Base-by-base conservation (phyloP, 2,888 invertebrate species). In the Caenorhabditis sp. region DNA sequence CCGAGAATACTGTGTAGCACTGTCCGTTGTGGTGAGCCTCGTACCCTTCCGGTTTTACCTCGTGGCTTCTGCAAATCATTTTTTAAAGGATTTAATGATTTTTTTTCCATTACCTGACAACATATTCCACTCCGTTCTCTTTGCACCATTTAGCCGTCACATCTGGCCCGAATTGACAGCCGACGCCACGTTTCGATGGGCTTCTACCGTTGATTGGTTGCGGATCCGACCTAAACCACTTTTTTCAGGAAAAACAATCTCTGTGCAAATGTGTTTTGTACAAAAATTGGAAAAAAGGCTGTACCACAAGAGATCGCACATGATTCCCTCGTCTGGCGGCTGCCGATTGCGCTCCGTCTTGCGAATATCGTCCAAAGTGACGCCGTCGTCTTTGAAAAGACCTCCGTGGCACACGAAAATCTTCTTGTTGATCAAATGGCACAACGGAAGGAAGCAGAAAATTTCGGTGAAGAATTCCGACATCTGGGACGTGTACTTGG, bases 241-340 rank as follows among this genome's bases (percentile, higher is more conserved):
- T n/a, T n/a, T n/a, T n/a, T n/a, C n/a, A n/a, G n/a, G n/a, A n/a
- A n/a, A n/a, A n/a, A n/a, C n/a, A n/a, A n/a, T n/a, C n/a, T n/a
- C n/a, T n/a, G n/a, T n/a, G n/a, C 1, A 22, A 8, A n/a, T 30
- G 11, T 7, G 22, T 48, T 26, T 35, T 20, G 6, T 13, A 5
- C 30, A 5, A 30, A 5, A 7, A 30, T 30, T 35, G 11, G 24
- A 26, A 66, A 39, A 43, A 39, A 32, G 0, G 41, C 72, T 59
- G n/a, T 22, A 96, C 99, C 99, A 99, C 17, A 99, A 92, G 61
- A 99, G 91, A 90, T 99, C 99, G 90, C 98, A 99, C 99, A 99
- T 99, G 79, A 94, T 92, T 70, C 96, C 96, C 88, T 95, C 95
- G 87, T 96, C 97, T 0, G 99, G 98, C 2, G 99, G 99, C 89